Conservation (phyloP, 2,113 vertebrate genomes). For the Xiphorhynchus elegans region DNA sequence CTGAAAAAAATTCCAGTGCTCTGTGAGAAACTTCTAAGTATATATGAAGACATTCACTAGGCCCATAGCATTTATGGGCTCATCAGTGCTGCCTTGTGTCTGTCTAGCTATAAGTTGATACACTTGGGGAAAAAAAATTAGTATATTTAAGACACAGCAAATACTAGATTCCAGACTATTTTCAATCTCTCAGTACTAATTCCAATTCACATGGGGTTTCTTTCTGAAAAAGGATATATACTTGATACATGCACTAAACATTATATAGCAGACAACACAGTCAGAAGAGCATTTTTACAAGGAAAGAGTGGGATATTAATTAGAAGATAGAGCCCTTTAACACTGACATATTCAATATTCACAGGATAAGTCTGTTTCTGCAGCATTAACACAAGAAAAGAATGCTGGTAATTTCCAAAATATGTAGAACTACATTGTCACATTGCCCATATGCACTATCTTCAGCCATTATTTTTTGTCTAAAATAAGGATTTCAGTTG, state of each 20-base stretch:
- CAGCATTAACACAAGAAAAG: not conserved
- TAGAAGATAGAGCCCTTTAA: not conserved
- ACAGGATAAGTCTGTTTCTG: not conserved
- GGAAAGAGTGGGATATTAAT: not conserved
- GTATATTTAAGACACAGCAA: not conserved
- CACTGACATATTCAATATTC: not conserved
- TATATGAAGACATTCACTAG: not conserved
- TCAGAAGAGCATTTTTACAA: not conserved
- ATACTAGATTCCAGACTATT: not conserved
- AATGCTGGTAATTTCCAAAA: not conserved
- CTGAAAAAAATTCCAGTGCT: not conserved
- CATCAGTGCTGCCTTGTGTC: not conserved
- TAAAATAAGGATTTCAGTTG: not conserved
- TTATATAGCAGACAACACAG: not conserved
- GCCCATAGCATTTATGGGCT: not conserved
- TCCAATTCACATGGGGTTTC: not conserved
- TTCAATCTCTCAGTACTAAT: not conserved
- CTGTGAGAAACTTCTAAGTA: not conserved
- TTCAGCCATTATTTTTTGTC: not conserved
- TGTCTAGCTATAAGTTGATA: not conserved
- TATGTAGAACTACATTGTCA: not conserved
- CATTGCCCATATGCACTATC: not conserved
- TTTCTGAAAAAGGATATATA: not conserved
- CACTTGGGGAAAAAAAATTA: rapidly evolving
- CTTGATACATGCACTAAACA: not conserved